Evolutionary conservation across 2,888 invertebrate genomes (phyloP).

Genomic region (Drosophila setosimentum): DNA sequence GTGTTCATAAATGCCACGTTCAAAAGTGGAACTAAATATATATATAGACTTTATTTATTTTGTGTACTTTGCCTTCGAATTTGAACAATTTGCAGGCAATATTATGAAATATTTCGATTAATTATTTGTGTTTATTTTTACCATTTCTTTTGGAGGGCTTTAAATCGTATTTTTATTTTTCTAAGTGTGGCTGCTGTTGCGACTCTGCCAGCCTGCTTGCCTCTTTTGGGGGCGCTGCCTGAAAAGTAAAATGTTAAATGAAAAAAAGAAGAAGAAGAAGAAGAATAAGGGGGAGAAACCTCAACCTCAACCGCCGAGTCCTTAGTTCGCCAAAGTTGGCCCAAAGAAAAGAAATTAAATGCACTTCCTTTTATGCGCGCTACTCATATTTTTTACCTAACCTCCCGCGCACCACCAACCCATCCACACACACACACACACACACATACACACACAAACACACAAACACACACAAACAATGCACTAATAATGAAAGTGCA

Average conservation of each 20-base stretch:
- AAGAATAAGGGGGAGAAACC: not conserved
- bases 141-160: not conserved
- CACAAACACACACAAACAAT: conserved; percentile 52
- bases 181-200: conserved; percentile 8
- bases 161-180: not conserved
- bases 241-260: conserved; percentile 24
- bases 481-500: conserved; percentile 81
- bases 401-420: not conserved
- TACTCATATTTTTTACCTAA: conserved; percentile 68
- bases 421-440: not conserved
- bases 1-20: not conserved
- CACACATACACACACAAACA: not conserved
- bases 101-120: not conserved
- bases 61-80: not conserved
- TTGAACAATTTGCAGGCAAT: not conserved
- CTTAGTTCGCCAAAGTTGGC: conserved; percentile 28
- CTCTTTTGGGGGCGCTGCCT: not conserved
- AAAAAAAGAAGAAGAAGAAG: not conserved
- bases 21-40: not conserved
- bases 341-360: conserved; percentile 80
- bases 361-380: conserved; percentile 78
- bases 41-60: not conserved
- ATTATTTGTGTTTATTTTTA: not conserved
- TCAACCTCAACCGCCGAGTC: conserved; percentile 4
- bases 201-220: not conserved